Conservation (phyloP, 2,888 invertebrate species). For the Standfussiana lucernea region DNA sequence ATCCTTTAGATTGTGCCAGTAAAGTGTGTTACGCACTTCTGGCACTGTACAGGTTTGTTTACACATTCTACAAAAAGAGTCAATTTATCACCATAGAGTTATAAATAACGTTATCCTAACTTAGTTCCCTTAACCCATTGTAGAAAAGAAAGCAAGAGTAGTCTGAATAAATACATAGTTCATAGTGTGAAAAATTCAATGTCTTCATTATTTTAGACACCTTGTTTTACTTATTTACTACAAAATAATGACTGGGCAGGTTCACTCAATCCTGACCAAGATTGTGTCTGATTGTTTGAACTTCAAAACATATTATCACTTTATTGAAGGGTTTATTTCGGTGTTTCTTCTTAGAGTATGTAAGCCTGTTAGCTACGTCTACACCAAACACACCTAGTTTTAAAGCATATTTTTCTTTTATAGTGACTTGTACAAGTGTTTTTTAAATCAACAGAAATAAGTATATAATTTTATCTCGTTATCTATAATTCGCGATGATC, state of each 20-base stretch:
- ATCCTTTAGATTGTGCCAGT: too few relatives aligned
- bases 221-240: too few relatives aligned
- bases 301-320: not conserved
- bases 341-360: not conserved
- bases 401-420: not conserved
- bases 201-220: not conserved
- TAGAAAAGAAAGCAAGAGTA: not conserved
- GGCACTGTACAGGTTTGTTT: too few relatives aligned
- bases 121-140: not conserved
- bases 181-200: not conserved
- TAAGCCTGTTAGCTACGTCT: not conserved
- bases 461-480: not conserved
- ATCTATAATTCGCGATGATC: not conserved
- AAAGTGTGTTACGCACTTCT: too few relatives aligned
- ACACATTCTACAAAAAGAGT: too few relatives aligned
- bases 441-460: not conserved
- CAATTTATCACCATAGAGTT: too few relatives aligned
- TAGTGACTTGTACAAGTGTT: not conserved
- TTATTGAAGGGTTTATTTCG: not conserved
- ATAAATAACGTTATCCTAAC: too few relatives aligned
- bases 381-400: not conserved
- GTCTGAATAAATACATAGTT: not conserved
- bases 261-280: not conserved
- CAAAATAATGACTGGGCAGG: not conserved
- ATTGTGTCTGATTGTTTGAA: not conserved